phyloP scores from a whole-genome alignment of 2,888 invertebrate species.

The Sialis fuliginosa region DNA sequence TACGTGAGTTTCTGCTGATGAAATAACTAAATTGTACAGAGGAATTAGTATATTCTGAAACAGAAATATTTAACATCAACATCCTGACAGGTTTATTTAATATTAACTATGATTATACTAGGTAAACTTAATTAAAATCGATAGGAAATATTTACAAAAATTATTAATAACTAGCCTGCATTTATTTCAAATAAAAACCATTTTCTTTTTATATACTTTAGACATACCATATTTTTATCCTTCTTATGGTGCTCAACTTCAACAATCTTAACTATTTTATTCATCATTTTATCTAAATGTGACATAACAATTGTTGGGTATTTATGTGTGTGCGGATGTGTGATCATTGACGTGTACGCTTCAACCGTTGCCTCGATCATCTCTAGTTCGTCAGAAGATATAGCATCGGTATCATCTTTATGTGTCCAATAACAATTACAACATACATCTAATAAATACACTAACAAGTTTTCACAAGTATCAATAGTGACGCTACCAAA shows the following conservation, averaged over 20 bases:
- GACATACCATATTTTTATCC: slow-evolving; percentile 21
- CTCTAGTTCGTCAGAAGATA: slow-evolving; percentile 35
- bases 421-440: slow-evolving; percentile 23
- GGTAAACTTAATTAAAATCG: slow-evolving; percentile 1
- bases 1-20: slow-evolving; percentile 55
- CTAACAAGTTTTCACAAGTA: slow-evolving; percentile 20
- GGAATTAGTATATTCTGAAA: slow-evolving; percentile 49
- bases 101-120: not conserved
- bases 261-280: slow-evolving; percentile 34
- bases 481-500: slow-evolving; percentile 28
- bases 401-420: slow-evolving; percentile 27
- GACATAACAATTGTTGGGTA: slow-evolving; percentile 37
- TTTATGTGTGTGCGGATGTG: slow-evolving; percentile 42
- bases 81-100: not conserved
- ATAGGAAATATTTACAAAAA: too few relatives aligned
- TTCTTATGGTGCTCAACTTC: slow-evolving; percentile 25
- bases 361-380: slow-evolving; percentile 43
- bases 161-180: too few relatives aligned
- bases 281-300: slow-evolving; percentile 37
- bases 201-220: too few relatives aligned
- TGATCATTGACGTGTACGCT: slow-evolving; percentile 36
- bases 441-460: slow-evolving; percentile 22
- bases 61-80: not conserved
- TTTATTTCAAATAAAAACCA: slow-evolving; percentile 13
- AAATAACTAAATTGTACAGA: slow-evolving; percentile 48